Base-by-base conservation (phyloP, 2,797 vertebrate genomes). In the Microtus californicus region DNA sequence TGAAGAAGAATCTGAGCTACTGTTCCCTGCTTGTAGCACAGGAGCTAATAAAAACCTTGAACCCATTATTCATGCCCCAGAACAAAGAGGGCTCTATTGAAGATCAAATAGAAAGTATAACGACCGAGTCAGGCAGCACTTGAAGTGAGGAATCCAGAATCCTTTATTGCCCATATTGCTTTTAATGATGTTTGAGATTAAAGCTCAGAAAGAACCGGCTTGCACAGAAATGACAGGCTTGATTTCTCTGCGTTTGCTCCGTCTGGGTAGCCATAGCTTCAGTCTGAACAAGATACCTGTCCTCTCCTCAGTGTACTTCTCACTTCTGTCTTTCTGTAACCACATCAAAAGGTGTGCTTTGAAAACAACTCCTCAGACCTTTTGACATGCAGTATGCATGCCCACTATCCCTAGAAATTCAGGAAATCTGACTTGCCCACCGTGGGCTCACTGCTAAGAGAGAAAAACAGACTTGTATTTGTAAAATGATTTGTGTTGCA, bases 71-170 rank as follows among this genome's bases (percentile, higher is more conserved):
- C 79, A 77, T 4, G 4, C 67, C 67, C 25, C 45, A 91, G 89
- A 95, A 91, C 91, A 97, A 95, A 93, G 69, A 76, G 43, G 81
- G 63, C 54, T 77, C 89, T 96, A 88, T 37, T 79, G 82, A 95
- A 89, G 51, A 87, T 87, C 94, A 96, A 92, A 96, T 95, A 78
- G 80, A 89, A 96, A 93, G 17, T 85, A 86, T 45, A 90, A 93
- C 87, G 81, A 95, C 78, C 19, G 25, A 87, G 81, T 61, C 56
- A 51, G 89, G 48, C 65, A 43, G 51, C 14, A 73, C 29, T 23
- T 56, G 74, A 95, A 89, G 69, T 81, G 78, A 86, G 71, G 91
- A 95, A 67, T 90, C 78, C 83, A 88, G 1, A 40, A 31, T 73
- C 71, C 21, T n/a, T 91, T 65, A 74, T 69, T 61, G 25, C 29